These are phyloP conservation scores for Solea solea DNA, from an alignment of 2,113 vertebrate genomes.

Conservation along the genomic window DNA sequence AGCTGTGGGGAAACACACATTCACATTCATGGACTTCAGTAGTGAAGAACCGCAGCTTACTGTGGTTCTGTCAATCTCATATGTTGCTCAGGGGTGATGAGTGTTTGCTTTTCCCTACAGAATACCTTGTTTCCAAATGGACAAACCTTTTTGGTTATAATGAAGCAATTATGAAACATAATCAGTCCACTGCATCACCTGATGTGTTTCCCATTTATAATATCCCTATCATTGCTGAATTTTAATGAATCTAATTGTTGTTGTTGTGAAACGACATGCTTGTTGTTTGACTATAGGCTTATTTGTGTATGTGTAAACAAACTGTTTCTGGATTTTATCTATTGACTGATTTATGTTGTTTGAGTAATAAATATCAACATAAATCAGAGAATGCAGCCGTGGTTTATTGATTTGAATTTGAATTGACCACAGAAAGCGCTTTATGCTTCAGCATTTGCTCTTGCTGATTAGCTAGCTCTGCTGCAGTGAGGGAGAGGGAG, in stretches of 20 bases:
- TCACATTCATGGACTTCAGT: constrained; percentile 30
- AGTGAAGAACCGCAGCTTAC: constrained; percentile 20
- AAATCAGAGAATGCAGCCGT: not conserved
- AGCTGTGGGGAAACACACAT: constrained; percentile 22
- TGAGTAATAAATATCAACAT: not conserved
- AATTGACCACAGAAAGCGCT: constrained; percentile 72
- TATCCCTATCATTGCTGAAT: constrained; percentile 11
- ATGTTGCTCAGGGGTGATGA: constrained; percentile 22
- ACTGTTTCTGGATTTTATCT: not conserved
- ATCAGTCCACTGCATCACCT: constrained; percentile 2
- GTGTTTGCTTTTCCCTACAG: constrained; percentile 30
- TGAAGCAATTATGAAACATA: constrained; percentile 28
- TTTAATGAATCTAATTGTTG: constrained; percentile 8
- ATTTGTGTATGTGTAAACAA: constrained; percentile 2
- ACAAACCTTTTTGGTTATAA: constrained; percentile 26
- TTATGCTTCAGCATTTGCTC: constrained; percentile 87
- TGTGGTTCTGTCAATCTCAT: constrained; percentile 24
- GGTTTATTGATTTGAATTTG: constrained; percentile 39
- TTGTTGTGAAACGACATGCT: not conserved
- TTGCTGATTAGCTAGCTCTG: constrained; percentile 93
- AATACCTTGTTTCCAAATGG: constrained; percentile 27
- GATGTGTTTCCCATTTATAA: constrained; percentile 18
- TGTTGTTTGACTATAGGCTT: not conserved
- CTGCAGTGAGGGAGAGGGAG: constrained; percentile 89
- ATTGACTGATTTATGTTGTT: not conserved